phyloP scores from a whole-genome alignment of 2,113 vertebrate species.

The Cavia aperea region DNA sequence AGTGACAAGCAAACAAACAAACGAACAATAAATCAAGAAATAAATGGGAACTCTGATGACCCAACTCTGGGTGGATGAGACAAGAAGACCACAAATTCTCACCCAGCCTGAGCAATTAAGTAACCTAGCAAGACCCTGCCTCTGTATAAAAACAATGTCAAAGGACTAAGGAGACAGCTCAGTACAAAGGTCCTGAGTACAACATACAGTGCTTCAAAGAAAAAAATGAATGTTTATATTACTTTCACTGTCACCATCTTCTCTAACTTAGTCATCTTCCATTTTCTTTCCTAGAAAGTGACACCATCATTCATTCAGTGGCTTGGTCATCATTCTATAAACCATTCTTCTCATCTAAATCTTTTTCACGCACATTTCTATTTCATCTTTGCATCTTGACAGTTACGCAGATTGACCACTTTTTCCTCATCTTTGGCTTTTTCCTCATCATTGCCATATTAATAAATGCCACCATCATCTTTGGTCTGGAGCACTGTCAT shows the following conservation, averaged over 20 bases:
- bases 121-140: not conserved
- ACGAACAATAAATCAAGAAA: not conserved
- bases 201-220: not conserved
- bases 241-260: not conserved
- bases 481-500: too few relatives aligned
- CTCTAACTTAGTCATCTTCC: not conserved
- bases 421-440: not conserved
- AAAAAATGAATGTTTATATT: not conserved
- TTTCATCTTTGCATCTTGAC: not conserved
- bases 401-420: not conserved
- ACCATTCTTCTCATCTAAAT: not conserved
- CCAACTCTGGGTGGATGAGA: not conserved
- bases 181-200: not conserved
- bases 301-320: not conserved
- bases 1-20: not conserved
- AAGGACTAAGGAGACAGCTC: not conserved
- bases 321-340: not conserved
- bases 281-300: not conserved
- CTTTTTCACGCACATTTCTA: not conserved
- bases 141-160: not conserved
- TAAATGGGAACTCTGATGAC: not conserved
- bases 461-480: not conserved
- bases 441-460: not conserved
- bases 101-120: not conserved
- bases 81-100: not conserved